Evolutionary conservation across 2,888 invertebrate species (phyloP).

Genomic region (Malacosoma neustria): DNA sequence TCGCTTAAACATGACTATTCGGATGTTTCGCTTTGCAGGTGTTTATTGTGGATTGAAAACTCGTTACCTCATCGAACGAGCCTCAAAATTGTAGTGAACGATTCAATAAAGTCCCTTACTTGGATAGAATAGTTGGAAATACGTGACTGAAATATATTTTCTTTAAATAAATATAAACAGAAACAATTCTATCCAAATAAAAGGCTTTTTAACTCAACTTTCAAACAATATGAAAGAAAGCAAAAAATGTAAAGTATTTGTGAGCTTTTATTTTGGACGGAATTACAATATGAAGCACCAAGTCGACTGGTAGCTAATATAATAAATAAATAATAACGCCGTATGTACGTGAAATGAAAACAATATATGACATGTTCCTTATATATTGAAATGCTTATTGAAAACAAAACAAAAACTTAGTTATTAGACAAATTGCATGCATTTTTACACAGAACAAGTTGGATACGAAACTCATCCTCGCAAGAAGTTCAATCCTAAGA

Average conservation of each 20-base stretch:
- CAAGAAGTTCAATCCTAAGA: slow-evolving; percentile 48
- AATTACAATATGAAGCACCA: slow-evolving; percentile 10
- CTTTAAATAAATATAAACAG: neutral
- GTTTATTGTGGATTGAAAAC: slow-evolving; percentile 20
- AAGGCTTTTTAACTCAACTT: neutral
- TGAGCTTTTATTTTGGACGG: neutral
- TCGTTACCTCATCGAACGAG: slow-evolving; percentile 16
- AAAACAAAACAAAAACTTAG: too few relatives aligned
- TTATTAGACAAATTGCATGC: slow-evolving; percentile 12
- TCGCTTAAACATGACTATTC: slow-evolving; percentile 14
- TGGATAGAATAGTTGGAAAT: neutral
- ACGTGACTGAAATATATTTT: neutral
- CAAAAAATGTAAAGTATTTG: neutral
- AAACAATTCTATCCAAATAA: neutral
- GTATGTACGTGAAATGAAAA: too few relatives aligned
- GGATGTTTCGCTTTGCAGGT: slow-evolving; percentile 26
- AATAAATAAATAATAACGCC: neutral
- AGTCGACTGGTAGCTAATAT: slow-evolving; percentile 11
- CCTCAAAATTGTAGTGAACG: slow-evolving; percentile 5
- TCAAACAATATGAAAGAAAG: neutral
- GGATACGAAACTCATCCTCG: slow-evolving; percentile 24
- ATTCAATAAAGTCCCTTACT: neutral
- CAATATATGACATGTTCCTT: too few relatives aligned
- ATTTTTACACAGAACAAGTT: slow-evolving; percentile 26
- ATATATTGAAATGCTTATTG: too few relatives aligned